phyloP scores from a whole-genome alignment of 53 echinoderm and acorn worm species.

The Echinometra lucunter region DNA sequence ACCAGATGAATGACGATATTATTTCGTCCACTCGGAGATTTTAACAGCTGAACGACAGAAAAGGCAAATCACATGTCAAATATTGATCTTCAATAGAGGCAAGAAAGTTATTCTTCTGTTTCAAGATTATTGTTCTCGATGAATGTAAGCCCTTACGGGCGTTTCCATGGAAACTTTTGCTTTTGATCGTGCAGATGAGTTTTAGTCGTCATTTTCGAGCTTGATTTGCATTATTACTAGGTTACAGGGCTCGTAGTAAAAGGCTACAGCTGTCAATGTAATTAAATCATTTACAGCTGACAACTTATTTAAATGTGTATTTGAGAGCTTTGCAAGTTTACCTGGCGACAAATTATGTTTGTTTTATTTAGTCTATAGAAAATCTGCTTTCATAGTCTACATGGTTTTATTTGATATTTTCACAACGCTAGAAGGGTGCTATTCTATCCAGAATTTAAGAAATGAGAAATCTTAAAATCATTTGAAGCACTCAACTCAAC shows the following conservation, averaged over 20 bases:
- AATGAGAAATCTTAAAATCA: too few species aligned
- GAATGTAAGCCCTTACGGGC: background rate
- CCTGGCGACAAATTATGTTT: background rate
- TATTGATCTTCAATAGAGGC: background rate
- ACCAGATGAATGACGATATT: too few species aligned
- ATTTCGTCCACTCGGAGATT: background rate
- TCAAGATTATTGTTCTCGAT: background rate
- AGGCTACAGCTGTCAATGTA: background rate
- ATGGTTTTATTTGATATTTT: background rate
- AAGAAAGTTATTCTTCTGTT: background rate
- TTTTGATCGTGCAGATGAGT: constrained; percentile 6
- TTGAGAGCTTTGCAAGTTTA: background rate
- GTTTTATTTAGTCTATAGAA: background rate
- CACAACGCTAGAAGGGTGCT: too few species aligned
- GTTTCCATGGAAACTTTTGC: background rate
- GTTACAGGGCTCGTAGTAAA: background rate
- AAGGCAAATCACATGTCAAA: background rate
- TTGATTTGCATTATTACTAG: background rate
- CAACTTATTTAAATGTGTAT: background rate
- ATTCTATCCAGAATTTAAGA: too few species aligned
- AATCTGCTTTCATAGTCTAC: background rate
- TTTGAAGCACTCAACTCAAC: too few species aligned
- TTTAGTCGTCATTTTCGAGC: background rate
- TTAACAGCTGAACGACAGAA: background rate
- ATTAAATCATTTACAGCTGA: background rate